A percentile compares a stretch with the other conserved stretches of the same genome.
Conservation (phyloP, 2,797 vertebrate genomes). For the Geotrypetes seraphini region DNA sequence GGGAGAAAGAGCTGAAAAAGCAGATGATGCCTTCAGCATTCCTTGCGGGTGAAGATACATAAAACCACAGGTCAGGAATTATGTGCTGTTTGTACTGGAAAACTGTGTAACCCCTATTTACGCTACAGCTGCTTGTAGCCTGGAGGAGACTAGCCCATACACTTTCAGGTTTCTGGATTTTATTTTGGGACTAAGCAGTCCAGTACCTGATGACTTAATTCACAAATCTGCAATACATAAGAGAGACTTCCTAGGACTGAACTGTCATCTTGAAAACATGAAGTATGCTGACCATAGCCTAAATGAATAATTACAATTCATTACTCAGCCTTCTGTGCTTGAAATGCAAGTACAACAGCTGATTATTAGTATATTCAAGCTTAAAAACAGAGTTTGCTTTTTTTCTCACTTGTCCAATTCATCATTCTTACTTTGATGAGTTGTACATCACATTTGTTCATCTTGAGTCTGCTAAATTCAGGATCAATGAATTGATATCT, state of each 20-base stretch:
- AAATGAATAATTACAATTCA: slow-evolving; percentile 20
- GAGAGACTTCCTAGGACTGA: slow-evolving; percentile 4
- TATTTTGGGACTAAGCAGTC: too few relatives aligned
- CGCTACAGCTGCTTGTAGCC: slow-evolving; percentile 21
- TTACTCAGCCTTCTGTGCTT: slow-evolving; percentile 12
- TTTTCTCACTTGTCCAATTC: slow-evolving; percentile 3
- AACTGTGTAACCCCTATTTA: too few relatives aligned
- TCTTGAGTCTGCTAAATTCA: slow-evolving; percentile 7
- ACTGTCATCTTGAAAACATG: too few relatives aligned
- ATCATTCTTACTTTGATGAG: slow-evolving; percentile 20
- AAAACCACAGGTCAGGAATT: slow-evolving; percentile 3
- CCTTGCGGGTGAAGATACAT: slow-evolving; percentile 16
- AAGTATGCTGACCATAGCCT: not conserved
- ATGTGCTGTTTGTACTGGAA: too few relatives aligned
- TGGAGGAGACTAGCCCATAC: too few relatives aligned
- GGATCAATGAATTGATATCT: not conserved
- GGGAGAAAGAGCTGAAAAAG: too few relatives aligned
- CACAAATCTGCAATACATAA: slow-evolving; percentile 15
- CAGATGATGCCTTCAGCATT: too few relatives aligned
- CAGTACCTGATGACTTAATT: too few relatives aligned
- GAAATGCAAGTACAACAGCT: slow-evolving; percentile 8
- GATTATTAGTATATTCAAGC: not conserved
- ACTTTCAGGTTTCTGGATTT: too few relatives aligned
- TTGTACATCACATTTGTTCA: slow-evolving; percentile 6
- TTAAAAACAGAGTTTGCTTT: fast-evolving